phyloP scores from a whole-genome alignment of 2,113 vertebrate genomes.

The Natator depressus region DNA sequence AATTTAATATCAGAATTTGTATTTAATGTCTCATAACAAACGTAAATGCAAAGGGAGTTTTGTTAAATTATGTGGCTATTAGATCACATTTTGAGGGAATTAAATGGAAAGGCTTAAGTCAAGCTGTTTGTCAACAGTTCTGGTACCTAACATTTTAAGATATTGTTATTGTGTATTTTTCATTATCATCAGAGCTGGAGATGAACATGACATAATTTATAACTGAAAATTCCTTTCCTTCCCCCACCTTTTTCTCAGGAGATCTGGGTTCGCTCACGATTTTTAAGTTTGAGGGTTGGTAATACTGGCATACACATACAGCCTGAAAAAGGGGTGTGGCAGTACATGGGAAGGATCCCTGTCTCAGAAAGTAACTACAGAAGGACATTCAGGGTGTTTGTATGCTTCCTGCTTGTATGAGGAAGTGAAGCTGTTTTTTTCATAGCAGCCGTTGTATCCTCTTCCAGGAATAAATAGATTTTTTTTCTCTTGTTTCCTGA shows the following conservation, averaged over 20 bases:
- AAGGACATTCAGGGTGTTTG: neutral
- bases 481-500: neutral
- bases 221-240: fast-evolving
- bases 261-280: neutral
- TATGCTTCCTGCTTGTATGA: neutral
- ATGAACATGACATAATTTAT: neutral
- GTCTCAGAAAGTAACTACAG: neutral
- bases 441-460: neutral
- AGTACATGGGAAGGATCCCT: neutral
- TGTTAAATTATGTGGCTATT: neutral
- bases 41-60: neutral
- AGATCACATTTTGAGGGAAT: neutral
- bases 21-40: neutral
- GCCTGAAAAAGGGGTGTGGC: neutral
- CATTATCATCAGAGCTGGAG: neutral
- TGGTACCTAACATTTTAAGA: neutral
- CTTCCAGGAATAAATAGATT: neutral
- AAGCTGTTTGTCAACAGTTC: neutral
- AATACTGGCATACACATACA: neutral
- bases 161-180: neutral
- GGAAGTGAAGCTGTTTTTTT: neutral
- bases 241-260: neutral
- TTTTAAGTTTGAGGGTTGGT: neutral
- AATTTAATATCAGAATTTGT: constrained; percentile 23
- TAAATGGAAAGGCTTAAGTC: neutral